phyloP scores from a whole-genome alignment of 64 coral and sea anemone genomes.

The Dendronephthya gigantea region DNA sequence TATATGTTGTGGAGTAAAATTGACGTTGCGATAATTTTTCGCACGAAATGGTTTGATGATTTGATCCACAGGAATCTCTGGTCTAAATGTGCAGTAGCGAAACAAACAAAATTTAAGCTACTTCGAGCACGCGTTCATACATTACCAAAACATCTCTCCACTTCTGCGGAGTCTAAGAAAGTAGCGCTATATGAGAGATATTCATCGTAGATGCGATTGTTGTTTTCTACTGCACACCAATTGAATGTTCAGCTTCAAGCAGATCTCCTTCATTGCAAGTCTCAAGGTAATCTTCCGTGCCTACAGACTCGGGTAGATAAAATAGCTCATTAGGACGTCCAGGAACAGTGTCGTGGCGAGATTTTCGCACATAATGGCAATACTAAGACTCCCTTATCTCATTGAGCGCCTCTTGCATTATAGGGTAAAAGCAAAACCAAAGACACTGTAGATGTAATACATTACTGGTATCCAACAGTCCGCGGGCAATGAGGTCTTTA shows the following conservation, averaged over 20 bases:
- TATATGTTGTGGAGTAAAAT: too few species aligned
- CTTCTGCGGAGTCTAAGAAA: background rate
- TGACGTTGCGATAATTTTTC: too few species aligned
- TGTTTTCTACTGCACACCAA: background rate
- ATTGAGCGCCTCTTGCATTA: background rate
- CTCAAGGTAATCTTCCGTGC: background rate
- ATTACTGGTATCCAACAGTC: background rate
- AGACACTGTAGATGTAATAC: background rate
- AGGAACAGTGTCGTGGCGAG: background rate
- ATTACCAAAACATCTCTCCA: background rate
- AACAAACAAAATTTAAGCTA: background rate
- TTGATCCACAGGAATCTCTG: too few species aligned
- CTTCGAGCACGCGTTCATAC: background rate
- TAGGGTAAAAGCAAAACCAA: background rate
- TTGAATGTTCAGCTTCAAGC: background rate
- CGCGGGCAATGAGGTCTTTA: background rate
- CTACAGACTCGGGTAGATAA: background rate
- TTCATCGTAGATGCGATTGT: background rate
- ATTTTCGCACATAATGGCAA: background rate
- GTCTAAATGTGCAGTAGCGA: too few species aligned
- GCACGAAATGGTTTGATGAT: too few species aligned
- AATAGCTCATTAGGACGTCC: background rate
- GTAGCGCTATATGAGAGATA: background rate
- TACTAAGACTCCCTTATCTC: background rate
- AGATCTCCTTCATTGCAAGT: background rate